These are phyloP conservation scores for Corythaeola cristata DNA, from an alignment of 2,113 vertebrate species.

Conservation along the genomic window DNA sequence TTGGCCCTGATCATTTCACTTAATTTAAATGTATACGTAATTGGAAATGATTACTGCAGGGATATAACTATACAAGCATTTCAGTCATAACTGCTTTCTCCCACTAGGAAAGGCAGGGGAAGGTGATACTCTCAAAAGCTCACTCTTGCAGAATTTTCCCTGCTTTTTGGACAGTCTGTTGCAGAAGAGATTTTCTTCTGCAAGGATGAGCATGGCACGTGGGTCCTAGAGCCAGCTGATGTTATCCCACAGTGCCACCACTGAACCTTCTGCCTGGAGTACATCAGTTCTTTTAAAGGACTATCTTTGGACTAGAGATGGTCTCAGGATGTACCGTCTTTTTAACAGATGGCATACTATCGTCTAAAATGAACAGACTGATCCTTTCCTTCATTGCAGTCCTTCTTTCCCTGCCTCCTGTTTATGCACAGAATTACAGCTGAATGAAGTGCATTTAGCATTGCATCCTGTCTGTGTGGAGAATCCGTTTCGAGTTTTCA, in stretches of 20 bases:
- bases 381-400: background rate
- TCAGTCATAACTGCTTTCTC: background rate
- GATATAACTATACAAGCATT: background rate
- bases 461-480: background rate
- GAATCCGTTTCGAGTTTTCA: background rate
- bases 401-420: background rate
- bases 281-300: background rate
- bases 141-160: background rate
- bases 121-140: background rate
- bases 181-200: background rate
- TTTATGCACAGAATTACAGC: background rate
- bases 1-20: background rate
- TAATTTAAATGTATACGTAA: background rate
- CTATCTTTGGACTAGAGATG: background rate
- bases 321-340: background rate
- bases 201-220: background rate
- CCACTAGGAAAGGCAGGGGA: background rate
- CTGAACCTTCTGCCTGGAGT: background rate
- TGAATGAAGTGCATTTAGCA: background rate
- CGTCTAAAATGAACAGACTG: background rate
- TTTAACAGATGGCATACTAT: slow-evolving; percentile 4
- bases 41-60: background rate
- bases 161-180: background rate
- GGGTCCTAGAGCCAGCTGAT: background rate
- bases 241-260: background rate